phyloP scores from a whole-genome alignment of 2,113 vertebrate genomes.

The Stegostoma tigrinum region DNA sequence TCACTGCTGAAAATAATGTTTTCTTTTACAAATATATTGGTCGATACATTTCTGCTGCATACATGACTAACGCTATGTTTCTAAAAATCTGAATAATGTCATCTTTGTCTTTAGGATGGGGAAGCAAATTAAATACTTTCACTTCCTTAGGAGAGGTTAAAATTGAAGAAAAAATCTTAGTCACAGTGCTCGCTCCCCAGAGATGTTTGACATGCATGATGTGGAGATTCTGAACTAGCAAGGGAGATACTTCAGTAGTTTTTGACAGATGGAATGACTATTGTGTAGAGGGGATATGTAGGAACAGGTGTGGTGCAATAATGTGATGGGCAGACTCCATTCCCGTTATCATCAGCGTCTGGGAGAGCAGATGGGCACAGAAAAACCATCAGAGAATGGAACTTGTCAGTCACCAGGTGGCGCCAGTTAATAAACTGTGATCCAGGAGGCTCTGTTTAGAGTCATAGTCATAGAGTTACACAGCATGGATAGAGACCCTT shows the following conservation, averaged over 20 bases:
- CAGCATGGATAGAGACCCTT: no score
- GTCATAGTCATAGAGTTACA: no score
- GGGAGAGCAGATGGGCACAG: conserved; percentile 32
- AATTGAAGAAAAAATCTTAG: conserved; percentile 28
- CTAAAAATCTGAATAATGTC: background rate
- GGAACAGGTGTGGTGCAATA: conserved; percentile 35
- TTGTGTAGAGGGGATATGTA: conserved; percentile 35
- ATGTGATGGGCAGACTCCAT: conserved; percentile 29
- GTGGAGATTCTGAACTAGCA: conserved; percentile 23
- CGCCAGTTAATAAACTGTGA: conserved; percentile 32
- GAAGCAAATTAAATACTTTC: conserved; percentile 9
- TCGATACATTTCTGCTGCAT: background rate
- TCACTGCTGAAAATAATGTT: background rate
- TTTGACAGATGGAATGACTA: conserved; percentile 37
- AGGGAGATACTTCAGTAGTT: conserved; percentile 20
- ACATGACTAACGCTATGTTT: background rate
- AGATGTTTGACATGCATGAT: conserved; percentile 25
- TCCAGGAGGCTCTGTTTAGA: background rate
- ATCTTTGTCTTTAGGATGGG: conserved; percentile 18
- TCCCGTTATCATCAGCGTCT: conserved; percentile 33
- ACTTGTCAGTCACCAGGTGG: conserved; percentile 32
- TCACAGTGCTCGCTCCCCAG: background rate
- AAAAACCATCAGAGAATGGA: conserved; percentile 27
- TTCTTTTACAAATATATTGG: background rate
- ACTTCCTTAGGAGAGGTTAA: conserved; percentile 8